Evolutionary conservation across 2,888 invertebrate species (phyloP), one percentile per base, ranked within the genome.

Genomic region (Crepidodera aurea): DNA sequence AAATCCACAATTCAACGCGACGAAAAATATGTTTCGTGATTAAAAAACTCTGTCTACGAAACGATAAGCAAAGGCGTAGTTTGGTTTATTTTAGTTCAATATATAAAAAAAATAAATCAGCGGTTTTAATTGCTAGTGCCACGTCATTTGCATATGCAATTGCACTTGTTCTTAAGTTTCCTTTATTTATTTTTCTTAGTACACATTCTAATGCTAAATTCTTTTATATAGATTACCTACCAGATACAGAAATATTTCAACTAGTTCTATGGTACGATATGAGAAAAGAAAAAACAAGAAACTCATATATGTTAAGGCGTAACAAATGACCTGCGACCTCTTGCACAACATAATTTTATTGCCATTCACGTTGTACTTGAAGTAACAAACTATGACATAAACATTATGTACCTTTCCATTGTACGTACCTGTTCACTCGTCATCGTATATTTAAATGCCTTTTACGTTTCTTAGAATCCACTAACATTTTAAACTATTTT

Each of bases 1-100:
- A 48, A 57, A 48, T 57, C 56, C 56, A 57, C 56, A 57, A 48
- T 39, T 57, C 37, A 39, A 57, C 48, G 39, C 56, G 37, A 48
- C 27, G 48, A 16, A 37, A 48, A 57, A 48, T 55, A 51, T 44
- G 48, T 39, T 53, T 27, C 53, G 53, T 57, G 48, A 48, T 57
- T 48, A 57, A 34, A 37, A 48, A 48, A 37, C 15, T 8, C n/a
- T n/a, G n/a, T 13, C 32, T 6, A 46, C 15, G 37, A 53, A 40
- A 40, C 25, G 22, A 46, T 46, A 46, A 13, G 25, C 46, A 46
- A 25, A 22, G 22, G 13, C 6, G 32, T 32, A 10, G 32, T 22
- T n/a, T n/a, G n/a, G n/a, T n/a, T n/a, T n/a, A n/a, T n/a, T n/a
- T n/a, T n/a, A n/a, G n/a, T n/a, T n/a, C n/a, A n/a, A n/a, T n/a